A percentile compares a stretch with the other conserved stretches of the same genome.
Conservation (phyloP, 2,888 invertebrate genomes). For the Diploptera punctata region DNA sequence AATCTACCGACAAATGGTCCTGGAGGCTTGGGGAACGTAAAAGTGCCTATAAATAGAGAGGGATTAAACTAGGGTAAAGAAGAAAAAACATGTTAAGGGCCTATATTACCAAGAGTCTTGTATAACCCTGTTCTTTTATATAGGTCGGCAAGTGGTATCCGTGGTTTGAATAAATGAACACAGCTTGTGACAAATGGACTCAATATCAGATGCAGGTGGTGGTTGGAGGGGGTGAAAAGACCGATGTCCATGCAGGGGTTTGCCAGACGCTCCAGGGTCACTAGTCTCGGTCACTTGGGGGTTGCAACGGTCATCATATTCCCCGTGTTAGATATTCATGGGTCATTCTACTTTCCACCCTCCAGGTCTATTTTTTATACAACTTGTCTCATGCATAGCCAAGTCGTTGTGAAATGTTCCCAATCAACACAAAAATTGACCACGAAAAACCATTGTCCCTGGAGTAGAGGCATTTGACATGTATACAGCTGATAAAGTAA, state of each 20-base stretch:
- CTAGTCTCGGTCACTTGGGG: constrained; percentile 11
- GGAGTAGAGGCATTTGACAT: too few species aligned
- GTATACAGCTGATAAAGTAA: too few species aligned
- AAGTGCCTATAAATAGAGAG: too few species aligned
- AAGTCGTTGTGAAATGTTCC: not conserved
- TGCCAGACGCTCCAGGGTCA: not conserved
- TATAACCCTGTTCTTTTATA: constrained; percentile 8
- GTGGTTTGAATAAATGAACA: constrained; percentile 35
- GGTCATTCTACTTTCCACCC: constrained; percentile 19
- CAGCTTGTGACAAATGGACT: constrained; percentile 35
- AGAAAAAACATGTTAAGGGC: not conserved
- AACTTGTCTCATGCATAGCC: constrained; percentile 25
- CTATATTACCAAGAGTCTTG: too few species aligned
- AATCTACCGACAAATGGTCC: too few species aligned
- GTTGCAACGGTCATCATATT: constrained; percentile 15
- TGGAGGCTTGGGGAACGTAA: too few species aligned
- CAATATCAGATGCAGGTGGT: constrained; percentile 22
- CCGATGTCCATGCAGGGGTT: not conserved
- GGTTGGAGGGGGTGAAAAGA: not conserved
- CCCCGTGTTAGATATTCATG: constrained; percentile 26
- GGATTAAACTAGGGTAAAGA: too few species aligned
- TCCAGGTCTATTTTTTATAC: not conserved
- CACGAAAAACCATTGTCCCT: not conserved
- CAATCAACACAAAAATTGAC: constrained; percentile 16
- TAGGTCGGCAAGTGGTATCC: constrained; percentile 2